These are phyloP conservation scores for Schizotus pectinicornis DNA, from an alignment of 2,888 invertebrate species.

Conservation along the genomic window DNA sequence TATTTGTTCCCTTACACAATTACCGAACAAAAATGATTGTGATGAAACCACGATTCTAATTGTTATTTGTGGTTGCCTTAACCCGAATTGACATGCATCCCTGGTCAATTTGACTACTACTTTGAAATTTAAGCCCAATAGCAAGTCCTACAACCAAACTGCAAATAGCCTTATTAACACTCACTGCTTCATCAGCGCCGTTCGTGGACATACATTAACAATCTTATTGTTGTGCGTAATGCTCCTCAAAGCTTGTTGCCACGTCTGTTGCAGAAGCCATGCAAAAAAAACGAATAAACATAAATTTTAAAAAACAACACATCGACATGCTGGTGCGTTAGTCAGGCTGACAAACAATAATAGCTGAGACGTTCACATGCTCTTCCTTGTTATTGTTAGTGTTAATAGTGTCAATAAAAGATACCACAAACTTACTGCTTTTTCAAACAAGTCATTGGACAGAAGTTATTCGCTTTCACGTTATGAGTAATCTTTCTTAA, in stretches of 20 bases:
- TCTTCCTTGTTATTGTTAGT: slow-evolving; percentile 20
- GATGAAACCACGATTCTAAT: no score
- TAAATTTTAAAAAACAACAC: slow-evolving; percentile 13
- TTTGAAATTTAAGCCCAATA: no score
- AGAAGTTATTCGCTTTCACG: slow-evolving; percentile 98
- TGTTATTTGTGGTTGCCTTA: no score
- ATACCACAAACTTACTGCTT: slow-evolving; percentile 90
- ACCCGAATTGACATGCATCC: no score
- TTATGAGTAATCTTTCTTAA: slow-evolving; percentile 96
- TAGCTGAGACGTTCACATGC: slow-evolving; percentile 18
- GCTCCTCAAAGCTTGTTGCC: slow-evolving; percentile 88
- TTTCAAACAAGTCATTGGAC: slow-evolving; percentile 97
- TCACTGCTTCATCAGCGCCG: slow-evolving; percentile 98
- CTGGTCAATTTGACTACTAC: no score
- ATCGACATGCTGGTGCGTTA: slow-evolving; percentile 3
- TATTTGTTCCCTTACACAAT: no score
- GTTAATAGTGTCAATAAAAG: slow-evolving; percentile 32
- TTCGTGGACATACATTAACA: slow-evolving; percentile 94
- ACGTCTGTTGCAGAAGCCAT: slow-evolving; percentile 71
- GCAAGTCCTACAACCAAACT: background rate
- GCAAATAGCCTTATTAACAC: slow-evolving; percentile 60
- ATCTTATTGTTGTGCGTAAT: slow-evolving; percentile 97
- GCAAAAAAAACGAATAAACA: slow-evolving; percentile 38
- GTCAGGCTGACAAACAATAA: background rate
- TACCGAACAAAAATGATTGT: no score